Conservation (phyloP, 2,888 invertebrate species). For the Phytoseiulus persimilis region DNA sequence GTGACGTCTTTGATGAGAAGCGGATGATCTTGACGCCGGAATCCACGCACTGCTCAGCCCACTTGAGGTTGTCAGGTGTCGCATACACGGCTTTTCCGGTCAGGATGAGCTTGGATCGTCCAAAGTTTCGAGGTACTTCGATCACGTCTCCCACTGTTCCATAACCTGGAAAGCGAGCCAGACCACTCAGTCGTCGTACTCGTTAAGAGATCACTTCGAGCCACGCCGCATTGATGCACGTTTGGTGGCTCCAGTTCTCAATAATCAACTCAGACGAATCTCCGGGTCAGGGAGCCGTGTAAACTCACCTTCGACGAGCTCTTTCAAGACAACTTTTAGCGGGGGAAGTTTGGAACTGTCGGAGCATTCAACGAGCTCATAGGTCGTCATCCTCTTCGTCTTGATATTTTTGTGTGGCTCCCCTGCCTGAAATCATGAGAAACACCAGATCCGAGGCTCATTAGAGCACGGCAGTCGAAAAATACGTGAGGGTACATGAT, state of each 20-base stretch:
- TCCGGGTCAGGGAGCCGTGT: neutral
- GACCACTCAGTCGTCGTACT: too few relatives aligned
- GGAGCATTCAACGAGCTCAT: neutral
- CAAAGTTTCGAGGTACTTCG: neutral
- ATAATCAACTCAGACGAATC: too few relatives aligned
- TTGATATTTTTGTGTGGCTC: neutral
- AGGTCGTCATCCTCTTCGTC: neutral
- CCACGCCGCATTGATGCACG: too few relatives aligned
- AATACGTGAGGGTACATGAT: too few relatives aligned
- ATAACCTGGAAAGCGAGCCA: neutral
- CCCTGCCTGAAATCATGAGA: neutral
- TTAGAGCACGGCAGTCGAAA: too few relatives aligned
- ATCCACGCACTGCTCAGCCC: neutral
- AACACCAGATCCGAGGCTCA: too few relatives aligned
- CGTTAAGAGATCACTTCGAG: too few relatives aligned
- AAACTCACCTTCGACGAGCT: constrained; percentile 10
- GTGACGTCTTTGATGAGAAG: neutral
- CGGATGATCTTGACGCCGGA: neutral
- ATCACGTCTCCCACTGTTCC: constrained; percentile 11
- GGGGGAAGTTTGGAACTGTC: neutral
- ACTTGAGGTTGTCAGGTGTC: neutral
- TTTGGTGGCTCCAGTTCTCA: too few relatives aligned
- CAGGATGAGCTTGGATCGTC: neutral
- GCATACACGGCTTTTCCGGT: constrained; percentile 10
- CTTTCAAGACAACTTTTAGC: constrained; percentile 16